Evolutionary conservation across 2,113 vertebrate species (phyloP).

Genomic region (Gasterosteus nipponicus): DNA sequence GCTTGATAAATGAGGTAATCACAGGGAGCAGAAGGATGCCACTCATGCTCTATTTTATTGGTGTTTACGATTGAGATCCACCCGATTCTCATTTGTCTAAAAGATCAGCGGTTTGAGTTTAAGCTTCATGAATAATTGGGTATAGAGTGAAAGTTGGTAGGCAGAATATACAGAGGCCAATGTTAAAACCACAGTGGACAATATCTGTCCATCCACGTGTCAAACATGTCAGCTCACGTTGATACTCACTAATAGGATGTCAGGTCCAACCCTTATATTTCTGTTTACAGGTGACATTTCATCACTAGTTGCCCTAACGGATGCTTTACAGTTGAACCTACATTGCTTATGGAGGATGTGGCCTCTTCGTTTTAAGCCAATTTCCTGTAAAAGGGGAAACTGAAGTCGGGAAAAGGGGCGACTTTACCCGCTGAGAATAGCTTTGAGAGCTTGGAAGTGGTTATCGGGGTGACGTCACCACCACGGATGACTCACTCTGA

Average conservation of each 20-base stretch:
- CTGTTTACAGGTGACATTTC: too few species aligned
- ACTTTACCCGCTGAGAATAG: conserved; percentile 60
- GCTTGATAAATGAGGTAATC: background rate
- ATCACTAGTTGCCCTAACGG: background rate
- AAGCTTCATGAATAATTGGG: background rate
- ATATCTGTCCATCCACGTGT: background rate
- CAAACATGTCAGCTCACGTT: background rate
- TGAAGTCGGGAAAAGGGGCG: conserved; percentile 48
- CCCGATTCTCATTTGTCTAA: background rate
- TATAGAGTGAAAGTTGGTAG: background rate
- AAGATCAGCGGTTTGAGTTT: background rate
- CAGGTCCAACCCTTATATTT: background rate
- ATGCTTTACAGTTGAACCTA: background rate
- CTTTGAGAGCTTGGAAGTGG: conserved; percentile 28
- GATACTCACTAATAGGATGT: background rate
- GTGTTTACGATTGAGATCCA: background rate
- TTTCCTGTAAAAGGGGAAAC: background rate
- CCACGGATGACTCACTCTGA: conserved; percentile 45
- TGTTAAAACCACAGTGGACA: background rate
- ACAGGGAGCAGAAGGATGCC: background rate
- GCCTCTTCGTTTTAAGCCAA: background rate
- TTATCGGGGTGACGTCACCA: conserved; percentile 50
- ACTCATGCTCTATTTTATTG: background rate
- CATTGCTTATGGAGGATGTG: background rate
- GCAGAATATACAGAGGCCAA: background rate